Evolutionary conservation across 2,888 invertebrate genomes (phyloP).

Genomic region (Pyrrhosoma nymphula): DNA sequence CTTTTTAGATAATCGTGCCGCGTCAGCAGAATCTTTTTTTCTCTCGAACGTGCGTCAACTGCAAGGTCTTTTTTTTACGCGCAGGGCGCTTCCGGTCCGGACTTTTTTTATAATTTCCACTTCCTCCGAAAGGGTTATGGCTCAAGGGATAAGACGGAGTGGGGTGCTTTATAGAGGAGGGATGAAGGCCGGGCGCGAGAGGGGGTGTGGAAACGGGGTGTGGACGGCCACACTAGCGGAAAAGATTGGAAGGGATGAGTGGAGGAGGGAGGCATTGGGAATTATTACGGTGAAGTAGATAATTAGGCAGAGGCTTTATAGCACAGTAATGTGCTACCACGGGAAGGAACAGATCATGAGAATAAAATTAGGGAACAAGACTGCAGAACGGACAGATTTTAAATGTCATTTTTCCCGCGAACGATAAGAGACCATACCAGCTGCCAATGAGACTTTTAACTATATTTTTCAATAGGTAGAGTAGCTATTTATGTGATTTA

Average conservation of each 20-base stretch:
- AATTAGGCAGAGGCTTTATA: not conserved
- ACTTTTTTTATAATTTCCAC: not conserved
- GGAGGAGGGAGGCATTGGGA: not conserved
- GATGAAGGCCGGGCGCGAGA: not conserved
- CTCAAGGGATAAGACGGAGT: not conserved
- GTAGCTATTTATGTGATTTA: no score
- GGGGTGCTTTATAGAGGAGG: no score
- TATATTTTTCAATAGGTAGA: no score
- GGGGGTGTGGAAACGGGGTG: not conserved
- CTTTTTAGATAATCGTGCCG: not conserved
- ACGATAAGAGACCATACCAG: no score
- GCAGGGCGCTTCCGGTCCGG: not conserved
- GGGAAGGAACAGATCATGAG: no score
- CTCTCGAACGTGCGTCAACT: not conserved
- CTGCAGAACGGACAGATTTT: no score
- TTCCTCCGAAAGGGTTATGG: not conserved
- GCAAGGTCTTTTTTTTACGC: not conserved
- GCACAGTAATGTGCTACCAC: no score
- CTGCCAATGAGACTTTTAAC: no score
- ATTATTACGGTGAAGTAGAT: not conserved
- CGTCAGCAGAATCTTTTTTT: not conserved
- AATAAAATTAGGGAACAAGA: no score
- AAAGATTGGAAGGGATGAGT: not conserved
- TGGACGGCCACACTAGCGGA: not conserved
- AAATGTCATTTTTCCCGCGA: no score